phyloP scores from a whole-genome alignment of 2,113 vertebrate genomes.

The Phoenicopterus ruber region DNA sequence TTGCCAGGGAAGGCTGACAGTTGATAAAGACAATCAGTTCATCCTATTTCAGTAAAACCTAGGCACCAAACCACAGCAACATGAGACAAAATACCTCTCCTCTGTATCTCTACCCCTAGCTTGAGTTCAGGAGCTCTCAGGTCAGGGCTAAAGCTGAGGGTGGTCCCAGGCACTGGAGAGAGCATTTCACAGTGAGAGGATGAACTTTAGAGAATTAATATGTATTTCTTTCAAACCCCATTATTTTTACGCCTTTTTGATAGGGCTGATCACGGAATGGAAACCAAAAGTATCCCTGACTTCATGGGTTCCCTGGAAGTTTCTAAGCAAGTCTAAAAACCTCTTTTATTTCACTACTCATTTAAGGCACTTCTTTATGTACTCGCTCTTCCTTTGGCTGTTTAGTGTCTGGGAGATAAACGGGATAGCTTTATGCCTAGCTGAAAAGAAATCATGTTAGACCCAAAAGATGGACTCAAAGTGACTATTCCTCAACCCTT shows the following conservation, averaged over 20 bases:
- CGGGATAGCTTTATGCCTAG: rapidly evolving
- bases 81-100: rapidly evolving
- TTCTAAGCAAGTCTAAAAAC: background rate
- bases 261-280: background rate
- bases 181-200: background rate
- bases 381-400: background rate
- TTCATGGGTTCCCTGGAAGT: background rate
- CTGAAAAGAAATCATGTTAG: background rate
- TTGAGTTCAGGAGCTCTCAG: background rate
- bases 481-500: background rate
- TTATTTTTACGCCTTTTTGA: background rate
- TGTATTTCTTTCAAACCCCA: background rate
- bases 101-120: background rate
- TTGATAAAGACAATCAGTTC: background rate
- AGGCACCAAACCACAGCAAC: background rate
- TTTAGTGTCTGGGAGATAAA: background rate
- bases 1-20: background rate
- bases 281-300: background rate
- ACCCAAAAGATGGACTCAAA: background rate
- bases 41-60: background rate
- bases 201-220: background rate
- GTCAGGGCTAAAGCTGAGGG: background rate
- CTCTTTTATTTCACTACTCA: background rate
- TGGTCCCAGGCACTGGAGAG: background rate
- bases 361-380: background rate